phyloP scores from a whole-genome alignment of 2,113 vertebrate genomes.

The Paramisgurnus dabryanus region DNA sequence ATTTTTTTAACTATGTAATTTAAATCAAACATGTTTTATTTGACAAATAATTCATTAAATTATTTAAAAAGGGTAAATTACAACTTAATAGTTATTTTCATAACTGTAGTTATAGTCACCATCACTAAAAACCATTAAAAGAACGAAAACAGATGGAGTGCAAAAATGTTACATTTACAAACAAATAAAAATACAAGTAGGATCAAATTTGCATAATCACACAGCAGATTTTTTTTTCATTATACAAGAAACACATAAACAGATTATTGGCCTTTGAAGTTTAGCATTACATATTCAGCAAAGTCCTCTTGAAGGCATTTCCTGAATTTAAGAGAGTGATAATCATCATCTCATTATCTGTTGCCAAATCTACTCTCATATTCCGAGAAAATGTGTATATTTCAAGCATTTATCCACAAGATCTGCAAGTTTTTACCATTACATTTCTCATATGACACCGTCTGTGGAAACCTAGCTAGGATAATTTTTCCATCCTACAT shows the following conservation, averaged over 20 bases:
- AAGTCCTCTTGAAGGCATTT: background rate
- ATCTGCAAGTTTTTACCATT: background rate
- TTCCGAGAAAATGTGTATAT: background rate
- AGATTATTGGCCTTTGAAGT: background rate
- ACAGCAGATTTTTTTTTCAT: background rate
- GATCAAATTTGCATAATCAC: constrained; percentile 1
- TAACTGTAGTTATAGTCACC: background rate
- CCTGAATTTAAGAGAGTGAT: background rate
- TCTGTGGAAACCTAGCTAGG: too few relatives aligned
- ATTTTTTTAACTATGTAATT: background rate
- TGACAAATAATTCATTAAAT: background rate
- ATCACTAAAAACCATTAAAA: background rate
- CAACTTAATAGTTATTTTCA: background rate
- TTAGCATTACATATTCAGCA: background rate
- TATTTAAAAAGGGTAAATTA: background rate
- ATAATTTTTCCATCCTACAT: too few relatives aligned
- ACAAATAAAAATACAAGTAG: background rate
- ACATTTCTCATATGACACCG: too few relatives aligned
- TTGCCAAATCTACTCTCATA: background rate
- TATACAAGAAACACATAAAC: background rate
- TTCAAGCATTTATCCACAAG: background rate
- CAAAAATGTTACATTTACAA: constrained; percentile 1
- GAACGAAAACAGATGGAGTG: constrained; percentile 3
- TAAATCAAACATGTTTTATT: background rate
- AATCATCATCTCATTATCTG: background rate